phyloP scores from a whole-genome alignment of 2,797 vertebrate genomes.

The Clamator glandarius region DNA sequence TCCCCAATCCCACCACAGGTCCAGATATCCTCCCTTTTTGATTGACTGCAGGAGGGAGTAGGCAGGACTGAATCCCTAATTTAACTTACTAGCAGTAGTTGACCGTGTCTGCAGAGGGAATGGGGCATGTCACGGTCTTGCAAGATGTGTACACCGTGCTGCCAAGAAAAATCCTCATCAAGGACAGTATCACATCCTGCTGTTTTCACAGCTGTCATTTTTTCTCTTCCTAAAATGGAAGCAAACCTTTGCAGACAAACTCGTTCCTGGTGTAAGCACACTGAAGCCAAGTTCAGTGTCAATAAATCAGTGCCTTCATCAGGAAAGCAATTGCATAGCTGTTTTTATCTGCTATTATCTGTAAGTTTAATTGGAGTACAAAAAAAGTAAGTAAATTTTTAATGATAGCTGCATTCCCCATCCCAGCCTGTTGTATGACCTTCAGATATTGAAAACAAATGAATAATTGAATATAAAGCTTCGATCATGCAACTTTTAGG shows the following conservation, averaged over 20 bases:
- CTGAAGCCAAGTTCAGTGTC: slow-evolving; percentile 47
- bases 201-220: slow-evolving; percentile 43
- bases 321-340: slow-evolving; percentile 36
- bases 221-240: slow-evolving; percentile 59
- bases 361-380: slow-evolving; percentile 87
- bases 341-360: slow-evolving; percentile 81
- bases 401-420: slow-evolving; percentile 85
- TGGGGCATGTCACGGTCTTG: background rate
- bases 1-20: background rate
- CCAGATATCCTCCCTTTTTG: background rate
- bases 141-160: background rate
- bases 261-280: slow-evolving; percentile 29
- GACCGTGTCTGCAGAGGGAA: background rate
- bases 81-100: background rate
- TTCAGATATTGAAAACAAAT: slow-evolving; percentile 89
- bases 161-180: slow-evolving; percentile 4
- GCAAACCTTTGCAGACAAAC: slow-evolving; percentile 33
- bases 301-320: slow-evolving; percentile 63
- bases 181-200: slow-evolving; percentile 23
- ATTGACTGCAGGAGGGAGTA: background rate
- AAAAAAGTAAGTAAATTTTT: slow-evolving; percentile 91
- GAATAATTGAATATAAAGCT: slow-evolving; percentile 90
- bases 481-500: slow-evolving; percentile 79
- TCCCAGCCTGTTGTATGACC: slow-evolving; percentile 85
- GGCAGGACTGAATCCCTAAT: background rate